phyloP scores from a whole-genome alignment of 2,888 invertebrate genomes.

The Coleophora flavipennella region DNA sequence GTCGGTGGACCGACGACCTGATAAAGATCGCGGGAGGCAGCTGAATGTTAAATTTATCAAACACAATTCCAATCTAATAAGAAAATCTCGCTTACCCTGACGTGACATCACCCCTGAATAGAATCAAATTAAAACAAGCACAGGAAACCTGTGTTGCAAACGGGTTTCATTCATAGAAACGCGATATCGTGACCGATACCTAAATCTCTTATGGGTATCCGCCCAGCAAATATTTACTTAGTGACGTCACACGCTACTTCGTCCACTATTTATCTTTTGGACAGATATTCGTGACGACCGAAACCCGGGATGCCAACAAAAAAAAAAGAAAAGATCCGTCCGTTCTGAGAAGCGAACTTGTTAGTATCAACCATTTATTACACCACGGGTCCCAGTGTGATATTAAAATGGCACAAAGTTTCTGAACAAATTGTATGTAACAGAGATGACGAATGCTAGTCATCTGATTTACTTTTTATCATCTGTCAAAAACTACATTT shows the following conservation, averaged over 20 bases:
- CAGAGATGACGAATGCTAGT: too few species aligned
- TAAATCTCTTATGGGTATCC: constrained; percentile 10
- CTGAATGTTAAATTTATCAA: too few species aligned
- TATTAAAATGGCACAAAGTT: constrained; percentile 16
- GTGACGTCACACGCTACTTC: constrained; percentile 43
- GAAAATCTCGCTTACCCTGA: too few species aligned
- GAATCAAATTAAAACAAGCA: too few species aligned
- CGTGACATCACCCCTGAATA: too few species aligned
- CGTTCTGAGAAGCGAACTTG: constrained; percentile 57
- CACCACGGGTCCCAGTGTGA: constrained; percentile 42
- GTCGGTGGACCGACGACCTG: too few species aligned
- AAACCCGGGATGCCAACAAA: constrained; percentile 29
- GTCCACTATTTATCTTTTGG: constrained; percentile 53
- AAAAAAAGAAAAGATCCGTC: constrained; percentile 34
- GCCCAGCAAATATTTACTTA: constrained; percentile 16
- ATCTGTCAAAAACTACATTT: too few species aligned
- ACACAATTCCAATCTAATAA: too few species aligned
- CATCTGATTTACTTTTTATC: too few species aligned
- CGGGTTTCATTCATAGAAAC: too few species aligned
- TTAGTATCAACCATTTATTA: constrained; percentile 64
- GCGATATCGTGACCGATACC: constrained; percentile 3
- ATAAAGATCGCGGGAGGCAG: too few species aligned
- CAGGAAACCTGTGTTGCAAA: too few species aligned
- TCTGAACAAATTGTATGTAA: constrained; percentile 11
- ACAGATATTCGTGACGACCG: constrained; percentile 51